phyloP scores from a whole-genome alignment of 2,113 vertebrate genomes.

The Verasper variegatus region DNA sequence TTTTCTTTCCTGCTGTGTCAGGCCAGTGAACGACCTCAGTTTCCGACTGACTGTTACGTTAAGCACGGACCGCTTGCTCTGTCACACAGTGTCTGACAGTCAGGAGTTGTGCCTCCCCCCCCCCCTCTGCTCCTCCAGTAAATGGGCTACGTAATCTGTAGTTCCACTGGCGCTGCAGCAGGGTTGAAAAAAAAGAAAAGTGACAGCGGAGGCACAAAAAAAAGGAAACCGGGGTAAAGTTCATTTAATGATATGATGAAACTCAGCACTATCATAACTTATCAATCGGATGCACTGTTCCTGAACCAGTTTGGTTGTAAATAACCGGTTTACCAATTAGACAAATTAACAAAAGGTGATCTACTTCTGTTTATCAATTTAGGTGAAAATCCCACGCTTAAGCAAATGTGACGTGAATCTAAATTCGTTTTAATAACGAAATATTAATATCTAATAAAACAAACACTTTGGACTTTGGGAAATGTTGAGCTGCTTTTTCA shows the following conservation, averaged over 20 bases:
- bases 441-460: no score
- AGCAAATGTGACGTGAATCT: no score
- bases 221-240: constrained; percentile 44
- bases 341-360: not conserved
- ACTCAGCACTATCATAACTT: not conserved
- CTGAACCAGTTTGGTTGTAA: not conserved
- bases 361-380: no score
- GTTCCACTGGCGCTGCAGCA: constrained; percentile 54
- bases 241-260: constrained; percentile 46
- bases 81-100: constrained; percentile 37
- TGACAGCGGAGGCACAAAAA: constrained; percentile 49
- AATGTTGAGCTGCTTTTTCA: not conserved
- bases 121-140: constrained; percentile 41
- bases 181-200: constrained; percentile 42
- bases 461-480: no score
- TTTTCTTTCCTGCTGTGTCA: constrained; percentile 62
- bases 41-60: constrained; percentile 35
- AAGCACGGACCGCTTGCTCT: constrained; percentile 29
- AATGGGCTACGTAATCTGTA: constrained; percentile 56
- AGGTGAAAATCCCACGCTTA: no score
- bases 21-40: constrained; percentile 26
- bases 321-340: not conserved
- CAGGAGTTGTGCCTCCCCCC: constrained; percentile 13
- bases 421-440: no score
- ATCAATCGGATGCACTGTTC: constrained; percentile 29